Conservation (phyloP, 2,113 vertebrate species). For the Oxygymnocypris stewartii region DNA sequence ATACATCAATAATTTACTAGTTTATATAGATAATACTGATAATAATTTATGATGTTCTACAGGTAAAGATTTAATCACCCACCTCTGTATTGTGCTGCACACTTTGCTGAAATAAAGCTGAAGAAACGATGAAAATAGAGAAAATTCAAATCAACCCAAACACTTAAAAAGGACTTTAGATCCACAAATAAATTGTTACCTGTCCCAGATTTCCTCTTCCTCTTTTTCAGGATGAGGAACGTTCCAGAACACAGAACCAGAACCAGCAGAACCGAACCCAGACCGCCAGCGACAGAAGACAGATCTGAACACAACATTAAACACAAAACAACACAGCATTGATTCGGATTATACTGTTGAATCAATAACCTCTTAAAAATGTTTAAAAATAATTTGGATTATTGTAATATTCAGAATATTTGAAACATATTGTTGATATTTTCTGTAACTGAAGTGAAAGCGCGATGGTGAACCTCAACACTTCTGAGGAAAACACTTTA, state of each 20-base stretch:
- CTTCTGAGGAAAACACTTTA: neutral
- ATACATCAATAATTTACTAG: neutral
- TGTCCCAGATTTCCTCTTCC: neutral
- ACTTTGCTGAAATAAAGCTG: neutral
- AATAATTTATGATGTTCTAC: neutral
- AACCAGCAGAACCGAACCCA: conserved; percentile 8
- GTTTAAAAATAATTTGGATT: too few relatives aligned
- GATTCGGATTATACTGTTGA: too few relatives aligned
- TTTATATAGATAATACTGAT: neutral
- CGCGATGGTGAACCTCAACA: neutral
- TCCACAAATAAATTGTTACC: neutral
- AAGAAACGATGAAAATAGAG: neutral
- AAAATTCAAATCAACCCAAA: neutral
- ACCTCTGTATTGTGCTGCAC: neutral
- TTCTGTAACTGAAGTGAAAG: neutral
- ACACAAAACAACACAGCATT: neutral
- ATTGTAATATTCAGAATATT: neutral
- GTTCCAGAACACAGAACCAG: neutral
- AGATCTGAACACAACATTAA: neutral
- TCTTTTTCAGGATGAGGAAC: conserved; percentile 6
- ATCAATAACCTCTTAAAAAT: neutral
- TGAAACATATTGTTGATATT: neutral
- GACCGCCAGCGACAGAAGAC: neutral
- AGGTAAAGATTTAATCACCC: neutral
- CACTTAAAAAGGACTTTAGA: neutral